Evolutionary conservation across 1,140 invertebrate species (phyloP), one percentile per base, ranked within the genome.

Genomic region (Bombus impatiens): DNA sequence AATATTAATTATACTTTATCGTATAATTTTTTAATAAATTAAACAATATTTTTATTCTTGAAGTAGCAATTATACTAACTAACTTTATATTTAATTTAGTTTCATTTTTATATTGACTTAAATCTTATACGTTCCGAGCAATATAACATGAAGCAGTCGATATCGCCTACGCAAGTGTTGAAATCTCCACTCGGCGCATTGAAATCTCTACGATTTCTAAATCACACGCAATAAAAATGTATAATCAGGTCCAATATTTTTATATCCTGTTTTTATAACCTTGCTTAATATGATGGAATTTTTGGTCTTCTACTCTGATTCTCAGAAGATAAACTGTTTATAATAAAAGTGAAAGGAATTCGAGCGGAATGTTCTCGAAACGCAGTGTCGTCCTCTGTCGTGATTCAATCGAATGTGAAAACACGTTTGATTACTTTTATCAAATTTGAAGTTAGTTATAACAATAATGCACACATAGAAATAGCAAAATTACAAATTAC

Each of bases 371-470:
- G 18, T 65, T 74, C 32, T 67, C 6, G 37, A 35, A 42, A 35
- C 15, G 22, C 28, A 32, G 82, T 70, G 75, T 32, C 82, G 82
- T 53, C 75, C 75, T 78, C 82, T 78, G 13, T 28, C 5, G 62
- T n/a, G 10, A 12, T 32, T 70, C 0, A 3, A 12, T 13, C 15
- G 25, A 78, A 67, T 57, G 1, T 62, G 22, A 53, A 40, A 28
- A 8, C 22, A 32, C 15, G 25, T 28, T 53, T 8, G 3, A 3
- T 28, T 18, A 28, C 0, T 25, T 42, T 2, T 15, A 42, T 12
- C 6, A 71, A 22, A 10, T 13, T 53, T 37, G 25, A 25, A 9
- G 4, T 5, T 25, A 57, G 9, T 40, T 57, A 15, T 25, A 22
- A 25, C 42, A 13, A 37, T 13, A 62, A 15, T 4, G 15, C 3